Conservation (phyloP, 2,888 invertebrate genomes). For the Athalia cordata region DNA sequence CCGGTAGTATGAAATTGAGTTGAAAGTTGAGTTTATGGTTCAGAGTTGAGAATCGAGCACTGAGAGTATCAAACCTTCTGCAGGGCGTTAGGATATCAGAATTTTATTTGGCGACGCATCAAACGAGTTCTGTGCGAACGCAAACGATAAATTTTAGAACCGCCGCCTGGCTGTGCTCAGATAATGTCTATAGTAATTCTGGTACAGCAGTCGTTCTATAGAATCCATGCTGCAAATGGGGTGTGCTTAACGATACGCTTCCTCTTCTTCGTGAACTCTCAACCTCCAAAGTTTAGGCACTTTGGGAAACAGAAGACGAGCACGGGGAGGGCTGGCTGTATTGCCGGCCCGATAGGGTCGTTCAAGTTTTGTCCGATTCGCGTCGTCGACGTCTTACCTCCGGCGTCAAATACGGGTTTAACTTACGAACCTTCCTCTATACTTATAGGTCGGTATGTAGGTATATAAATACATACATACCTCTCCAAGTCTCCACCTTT, state of each 20-base stretch:
- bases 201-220: background rate
- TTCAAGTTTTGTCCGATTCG: conserved; percentile 38
- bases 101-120: background rate
- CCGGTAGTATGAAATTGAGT: background rate
- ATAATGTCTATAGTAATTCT: conserved; percentile 29
- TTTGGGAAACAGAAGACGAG: conserved; percentile 27
- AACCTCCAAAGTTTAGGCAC: conserved; percentile 35
- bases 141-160: conserved; percentile 27
- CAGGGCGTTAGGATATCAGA: too few relatives aligned
- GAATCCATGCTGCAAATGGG: conserved; percentile 30
- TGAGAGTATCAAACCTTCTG: too few relatives aligned
- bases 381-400: conserved; percentile 22
- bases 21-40: too few relatives aligned
- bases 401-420: conserved; percentile 30
- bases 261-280: conserved; percentile 11
- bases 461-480: background rate
- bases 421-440: conserved; percentile 18
- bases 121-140: background rate
- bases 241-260: conserved; percentile 34
- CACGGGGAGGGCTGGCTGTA: background rate
- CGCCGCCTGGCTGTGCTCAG: conserved; percentile 24
- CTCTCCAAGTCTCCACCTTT: background rate
- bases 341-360: background rate
- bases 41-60: too few relatives aligned
- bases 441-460: background rate